Evolutionary conservation across 2,797 vertebrate genomes (phyloP), one percentile per base, ranked within the genome.

Genomic region (Oceanodroma leucorhoa): DNA sequence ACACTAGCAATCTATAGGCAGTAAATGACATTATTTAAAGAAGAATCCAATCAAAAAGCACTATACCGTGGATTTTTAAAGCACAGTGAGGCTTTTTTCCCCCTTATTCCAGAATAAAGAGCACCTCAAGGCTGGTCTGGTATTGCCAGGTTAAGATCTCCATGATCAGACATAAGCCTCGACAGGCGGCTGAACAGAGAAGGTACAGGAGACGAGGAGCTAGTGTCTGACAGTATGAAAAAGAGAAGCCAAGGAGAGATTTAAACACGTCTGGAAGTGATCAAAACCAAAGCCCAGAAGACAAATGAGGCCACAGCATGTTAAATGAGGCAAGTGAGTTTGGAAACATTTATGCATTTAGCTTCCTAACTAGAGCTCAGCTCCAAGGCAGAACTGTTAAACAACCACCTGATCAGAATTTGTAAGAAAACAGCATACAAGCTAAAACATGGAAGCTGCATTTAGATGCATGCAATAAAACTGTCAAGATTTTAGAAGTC

Each of bases 241-340:
- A 87, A 64, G 46, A 83, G 22, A 89, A 89, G n/a, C 46, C 71
- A 87, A 83, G 64, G 27, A 88, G 40, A 79, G 34, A 87, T 84
- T 77, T 62, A 89, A 95, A 54, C 54, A 79, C 73, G 77, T 62
- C 34, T 94, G 69, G 77, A 90, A 82, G 40, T 20, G 58, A 94
- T 90, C 57, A 93, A 82, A 96, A 79, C 14, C 73, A 85, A 66
- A 96, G 80, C 36, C 48, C 66, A 84, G 80, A 82, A 94, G 64
- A 94, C 70, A 93, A 93, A 93, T 72, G 80, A 93, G n/a, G 46
- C 69, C 29, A 53, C n/a, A 88, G 62, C 38, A 86, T 69, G 77
- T 90, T 90, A 96, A 96, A 95, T 79, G 93, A 94, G 40, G 85
- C 93, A 67, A 94, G 79, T 51, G 77, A 94, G 60, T 94, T 77